Evolutionary conservation across 2,113 vertebrate species (phyloP).

Genomic region (Arizona elegans): DNA sequence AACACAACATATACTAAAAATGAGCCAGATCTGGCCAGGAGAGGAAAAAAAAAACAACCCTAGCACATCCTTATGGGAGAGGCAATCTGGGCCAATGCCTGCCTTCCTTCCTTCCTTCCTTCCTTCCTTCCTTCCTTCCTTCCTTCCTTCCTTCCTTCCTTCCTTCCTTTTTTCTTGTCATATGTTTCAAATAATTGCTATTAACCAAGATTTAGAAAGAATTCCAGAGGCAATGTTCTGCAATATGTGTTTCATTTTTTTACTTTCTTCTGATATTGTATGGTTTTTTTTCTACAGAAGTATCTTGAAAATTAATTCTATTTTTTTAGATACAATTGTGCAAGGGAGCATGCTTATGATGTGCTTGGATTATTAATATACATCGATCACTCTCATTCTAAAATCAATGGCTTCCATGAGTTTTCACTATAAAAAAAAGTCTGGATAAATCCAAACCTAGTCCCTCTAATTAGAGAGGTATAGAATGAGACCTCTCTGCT

Average conservation of each 20-base stretch:
- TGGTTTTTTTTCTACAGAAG: not conserved
- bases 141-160: too few relatives aligned
- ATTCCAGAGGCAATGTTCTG: not conserved
- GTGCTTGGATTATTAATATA: not conserved
- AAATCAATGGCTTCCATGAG: not conserved
- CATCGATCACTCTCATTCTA: not conserved
- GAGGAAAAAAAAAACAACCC: fast-evolving
- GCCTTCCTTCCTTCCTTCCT: not conserved
- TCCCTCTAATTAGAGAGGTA: not conserved
- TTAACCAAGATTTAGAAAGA: not conserved
- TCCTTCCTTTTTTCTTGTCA: not conserved
- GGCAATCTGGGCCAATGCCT: not conserved
- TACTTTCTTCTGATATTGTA: not conserved
- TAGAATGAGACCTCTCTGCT: too few relatives aligned
- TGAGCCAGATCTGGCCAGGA: not conserved
- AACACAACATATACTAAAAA: not conserved
- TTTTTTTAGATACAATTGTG: not conserved
- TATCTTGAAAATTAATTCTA: not conserved
- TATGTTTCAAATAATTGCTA: not conserved
- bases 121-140: too few relatives aligned
- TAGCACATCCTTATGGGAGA: not conserved
- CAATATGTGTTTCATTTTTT: not conserved
- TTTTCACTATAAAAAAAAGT: not conserved
- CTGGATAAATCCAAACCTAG: not conserved
- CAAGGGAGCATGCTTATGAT: not conserved